Evolutionary conservation across 2,113 vertebrate genomes (phyloP), one percentile per base, ranked within the genome.

Genomic region (Laterallus jamaicensis): DNA sequence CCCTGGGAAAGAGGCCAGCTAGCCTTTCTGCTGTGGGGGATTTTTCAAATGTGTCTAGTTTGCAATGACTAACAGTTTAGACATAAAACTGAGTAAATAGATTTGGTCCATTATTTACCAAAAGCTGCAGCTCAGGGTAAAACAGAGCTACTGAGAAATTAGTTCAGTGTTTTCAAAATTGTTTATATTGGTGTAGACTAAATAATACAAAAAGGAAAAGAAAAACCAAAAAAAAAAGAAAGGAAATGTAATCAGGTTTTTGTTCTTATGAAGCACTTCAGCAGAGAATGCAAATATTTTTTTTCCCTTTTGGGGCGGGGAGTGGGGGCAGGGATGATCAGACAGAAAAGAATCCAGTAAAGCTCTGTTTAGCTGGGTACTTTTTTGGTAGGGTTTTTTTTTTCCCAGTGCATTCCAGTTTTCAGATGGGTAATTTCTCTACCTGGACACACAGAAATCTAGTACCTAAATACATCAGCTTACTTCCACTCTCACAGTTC

Each of bases 321-420:
- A 9, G 6, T 2, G 12, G 4, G n/a, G 3, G 15, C 3, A 11
- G 12, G 11, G 52, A 54, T 10, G 17, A 31, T 56, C 10, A 20
- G 28, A 19, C 62, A 82, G 58, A 59, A 86, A 49, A 64, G 12
- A 68, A 44, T 12, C n/a, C 21, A 29, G 11, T 66, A 60, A 60
- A 79, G 15, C 26, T 85, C 19, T 60, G 4, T 50, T 84, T 62
- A 70, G 18, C 15, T 69, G 10, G 1, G 3, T 20, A 6, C 12
- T 4, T 13, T 85, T 29, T 40, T 10, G 44, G 12, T 47, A 14
- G 14, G 44, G 14, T 19, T 47, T 47, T 16, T 49, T 49, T 63
- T 71, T 76, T 4, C 25, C 31, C 19, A 37, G 9, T 28, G 25
- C 58, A 69, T 47, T 77, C 20, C 28, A 32, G 26, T 70, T 82